Percentiles rank a stretch among this genome's conserved stretches.
These are phyloP conservation scores for Leucophora obtusa DNA, from an alignment of 2,888 invertebrate genomes.

Conservation along the genomic window DNA sequence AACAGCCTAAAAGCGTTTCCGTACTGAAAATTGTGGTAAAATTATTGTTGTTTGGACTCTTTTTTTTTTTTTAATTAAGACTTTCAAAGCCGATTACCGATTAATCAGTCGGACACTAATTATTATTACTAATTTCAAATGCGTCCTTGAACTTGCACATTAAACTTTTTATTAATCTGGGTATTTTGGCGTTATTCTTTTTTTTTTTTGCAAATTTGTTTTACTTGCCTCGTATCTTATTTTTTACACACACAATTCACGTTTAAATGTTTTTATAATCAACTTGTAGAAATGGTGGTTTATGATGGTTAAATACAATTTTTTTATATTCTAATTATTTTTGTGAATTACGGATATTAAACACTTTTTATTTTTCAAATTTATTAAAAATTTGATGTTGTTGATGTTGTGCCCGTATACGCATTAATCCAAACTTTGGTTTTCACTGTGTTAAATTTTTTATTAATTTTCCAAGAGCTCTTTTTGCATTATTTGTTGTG, in stretches of 20 bases:
- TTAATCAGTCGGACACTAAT: too few relatives aligned
- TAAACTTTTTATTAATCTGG: conserved; percentile 63
- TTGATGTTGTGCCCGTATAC: neutral
- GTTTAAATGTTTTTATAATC: neutral
- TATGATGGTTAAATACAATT: neutral
- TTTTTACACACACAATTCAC: neutral
- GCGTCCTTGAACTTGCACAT: conserved; percentile 73
- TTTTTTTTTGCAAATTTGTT: neutral
- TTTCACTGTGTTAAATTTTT: conserved; percentile 13
- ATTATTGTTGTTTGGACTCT: too few relatives aligned
- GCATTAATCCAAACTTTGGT: conserved; percentile 26
- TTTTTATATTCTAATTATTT: neutral
- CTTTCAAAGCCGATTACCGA: too few relatives aligned
- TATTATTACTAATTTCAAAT: too few relatives aligned
- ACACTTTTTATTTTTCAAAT: conserved; percentile 7
- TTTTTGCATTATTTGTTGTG: conserved; percentile 15
- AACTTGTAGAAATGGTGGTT: too few relatives aligned
- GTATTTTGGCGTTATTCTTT: neutral
- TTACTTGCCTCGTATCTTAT: neutral
- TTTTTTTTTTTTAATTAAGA: too few relatives aligned
- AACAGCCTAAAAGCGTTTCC: too few relatives aligned
- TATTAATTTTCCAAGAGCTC: conserved; percentile 8
- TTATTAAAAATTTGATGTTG: neutral
- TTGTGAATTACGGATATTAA: neutral
- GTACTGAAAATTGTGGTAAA: too few relatives aligned